A percentile compares a stretch with the other conserved stretches of the same genome.
Evolutionary conservation across 23 tunicate species (phyloP).

Genomic region (Trididemnum miniatum): DNA sequence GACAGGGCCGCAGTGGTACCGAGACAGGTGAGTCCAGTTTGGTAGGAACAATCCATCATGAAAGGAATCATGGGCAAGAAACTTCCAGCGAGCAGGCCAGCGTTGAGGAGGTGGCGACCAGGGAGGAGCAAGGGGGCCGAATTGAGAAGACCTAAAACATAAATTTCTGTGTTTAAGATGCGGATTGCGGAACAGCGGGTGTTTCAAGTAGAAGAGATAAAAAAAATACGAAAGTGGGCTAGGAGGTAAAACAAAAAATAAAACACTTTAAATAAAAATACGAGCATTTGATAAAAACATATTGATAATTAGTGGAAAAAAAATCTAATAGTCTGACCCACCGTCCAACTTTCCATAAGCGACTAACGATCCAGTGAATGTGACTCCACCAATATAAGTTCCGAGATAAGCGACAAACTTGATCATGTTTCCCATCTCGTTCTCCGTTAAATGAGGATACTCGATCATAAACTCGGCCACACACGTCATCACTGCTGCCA

Average conservation of each 20-base stretch:
- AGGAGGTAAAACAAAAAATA: no score
- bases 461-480: conserved; percentile 93
- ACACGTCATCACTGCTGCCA: conserved; percentile 98
- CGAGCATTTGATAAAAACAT: no score
- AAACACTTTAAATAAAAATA: no score
- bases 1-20: conserved; percentile 77
- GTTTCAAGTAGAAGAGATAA: no score
- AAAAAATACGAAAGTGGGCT: no score
- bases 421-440: conserved; percentile 90
- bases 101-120: conserved; percentile 69
- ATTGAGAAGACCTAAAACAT: conserved; percentile 67
- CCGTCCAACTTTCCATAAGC: conserved; percentile 96
- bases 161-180: no score
- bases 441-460: conserved; percentile 81
- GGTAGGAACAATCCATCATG: conserved; percentile 85
- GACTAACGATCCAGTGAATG: conserved; percentile 91
- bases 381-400: conserved; percentile 95
- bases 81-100: conserved; percentile 73
- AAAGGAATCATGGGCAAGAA: conserved; percentile 89
- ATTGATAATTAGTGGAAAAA: no score
- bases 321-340: conserved; percentile 3
- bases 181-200: no score
- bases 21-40: conserved; percentile 78
- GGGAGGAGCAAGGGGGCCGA: conserved; percentile 86
- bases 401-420: conserved; percentile 93